Evolutionary conservation across 2,113 vertebrate genomes (phyloP), one percentile per base, ranked within the genome.

Genomic region (Girardinichthys multiradiatus): DNA sequence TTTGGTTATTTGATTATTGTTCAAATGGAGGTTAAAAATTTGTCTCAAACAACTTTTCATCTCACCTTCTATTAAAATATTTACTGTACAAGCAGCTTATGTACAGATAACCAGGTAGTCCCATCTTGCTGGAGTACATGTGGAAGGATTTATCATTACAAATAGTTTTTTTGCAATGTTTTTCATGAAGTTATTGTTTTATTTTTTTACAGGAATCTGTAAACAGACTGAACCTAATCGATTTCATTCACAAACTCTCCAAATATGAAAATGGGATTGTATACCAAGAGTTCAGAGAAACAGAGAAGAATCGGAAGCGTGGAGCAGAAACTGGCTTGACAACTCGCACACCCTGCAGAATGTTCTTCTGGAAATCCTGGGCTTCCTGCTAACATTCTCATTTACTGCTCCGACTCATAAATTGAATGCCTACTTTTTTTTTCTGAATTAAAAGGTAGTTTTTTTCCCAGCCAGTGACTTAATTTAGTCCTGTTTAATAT

Each of bases 331-430:
- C 7, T 1, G 17, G 19, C 24, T 12, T 0, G 2, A 45, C 68
- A 8, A 37, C 28, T 45, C 83, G 82, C 7, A 73, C 7, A 62
- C 1, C 24, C 63, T 93, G 91, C 70, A 72, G 24, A 68, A 8
- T 77, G 11, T 90, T 88, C 83, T 94, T 72, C 84, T 94, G 89
- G 90, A 93, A 94, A 77, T 30, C 85, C 62, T 87, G 86, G 90
- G 82, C 77, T 28, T 9, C 70, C 64, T 94, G 91, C 69, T 92
- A 59, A 89, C 17, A 8, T 33, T 31, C 45, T 51, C 27, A 21
- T 14, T 59, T 5, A 63, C 11, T 59, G 54, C 6, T 10, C 26
- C 9, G 67, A 30, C 72, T 29, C n/a, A n/a, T 29, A 8, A 61
- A 67, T 54, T 5, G 5, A 12, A 31, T 68, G 17, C 27, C 30